Conservation (phyloP, 2,888 invertebrate genomes). For the Crematogaster levior region DNA sequence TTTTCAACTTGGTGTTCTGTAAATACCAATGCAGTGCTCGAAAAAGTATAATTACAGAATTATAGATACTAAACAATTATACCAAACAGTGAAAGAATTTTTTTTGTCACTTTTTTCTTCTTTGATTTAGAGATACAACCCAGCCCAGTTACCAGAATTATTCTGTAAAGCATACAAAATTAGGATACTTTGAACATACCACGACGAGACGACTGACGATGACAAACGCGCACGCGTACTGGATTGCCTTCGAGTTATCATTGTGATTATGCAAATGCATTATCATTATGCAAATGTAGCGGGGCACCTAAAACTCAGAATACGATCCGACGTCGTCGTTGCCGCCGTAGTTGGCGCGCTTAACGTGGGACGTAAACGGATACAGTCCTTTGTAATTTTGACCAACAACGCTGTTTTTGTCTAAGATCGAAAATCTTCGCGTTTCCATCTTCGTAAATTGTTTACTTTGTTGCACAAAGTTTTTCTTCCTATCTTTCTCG, state of each 20-base stretch:
- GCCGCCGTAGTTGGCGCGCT: constrained; percentile 30
- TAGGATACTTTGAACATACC: constrained; percentile 12
- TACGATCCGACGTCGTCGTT: constrained; percentile 49
- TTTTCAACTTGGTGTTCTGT: neutral
- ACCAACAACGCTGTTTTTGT: constrained; percentile 48
- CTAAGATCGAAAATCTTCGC: neutral
- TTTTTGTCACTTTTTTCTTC: neutral
- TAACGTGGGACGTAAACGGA: constrained; percentile 55
- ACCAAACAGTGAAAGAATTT: neutral
- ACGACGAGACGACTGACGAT: constrained; percentile 7
- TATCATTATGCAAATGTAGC: constrained; percentile 74
- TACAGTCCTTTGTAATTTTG: constrained; percentile 58
- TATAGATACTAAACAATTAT: no score
- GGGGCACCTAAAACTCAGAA: constrained; percentile 64
- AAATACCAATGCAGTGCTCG: no score
- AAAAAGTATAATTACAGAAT: neutral
- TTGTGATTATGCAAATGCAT: constrained; percentile 79
- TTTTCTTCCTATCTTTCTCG: neutral
- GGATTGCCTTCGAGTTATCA: constrained; percentile 70
- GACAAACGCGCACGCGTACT: constrained; percentile 25
- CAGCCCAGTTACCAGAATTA: neutral
- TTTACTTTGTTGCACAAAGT: neutral
- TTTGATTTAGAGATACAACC: neutral
- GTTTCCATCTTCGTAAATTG: neutral
- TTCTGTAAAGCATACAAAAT: neutral